These are phyloP conservation scores for Mizuhopecten yessoensis DNA, from an alignment of 1,140 invertebrate species.

Conservation along the genomic window DNA sequence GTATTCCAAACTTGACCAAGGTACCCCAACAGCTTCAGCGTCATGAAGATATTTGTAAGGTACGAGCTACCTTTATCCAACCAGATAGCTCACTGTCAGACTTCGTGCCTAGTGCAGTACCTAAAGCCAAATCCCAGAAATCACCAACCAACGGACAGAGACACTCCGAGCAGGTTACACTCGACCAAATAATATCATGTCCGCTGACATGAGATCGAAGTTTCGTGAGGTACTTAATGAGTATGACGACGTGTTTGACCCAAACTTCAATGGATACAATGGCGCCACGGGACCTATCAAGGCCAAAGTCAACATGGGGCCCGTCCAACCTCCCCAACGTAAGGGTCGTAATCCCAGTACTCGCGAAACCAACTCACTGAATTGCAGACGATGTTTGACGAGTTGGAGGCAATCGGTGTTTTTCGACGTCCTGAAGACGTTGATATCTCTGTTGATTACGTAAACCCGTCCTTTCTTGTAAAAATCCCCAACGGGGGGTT, in stretches of 20 bases:
- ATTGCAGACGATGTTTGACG: conserved; percentile 55
- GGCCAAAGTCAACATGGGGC: conserved; percentile 67
- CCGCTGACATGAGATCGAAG: conserved; percentile 6
- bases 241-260: conserved; percentile 62
- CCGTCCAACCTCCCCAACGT: conserved; percentile 63
- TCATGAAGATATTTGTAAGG: no score
- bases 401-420: no score
- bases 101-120: no score
- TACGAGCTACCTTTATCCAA: no score
- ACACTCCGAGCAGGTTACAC: background rate
- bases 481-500: conserved; percentile 49
- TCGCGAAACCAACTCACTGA: conserved; percentile 48
- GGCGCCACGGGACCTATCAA: conserved; percentile 59
- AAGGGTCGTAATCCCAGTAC: conserved; percentile 64
- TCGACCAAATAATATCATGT: conserved; percentile 62
- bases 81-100: no score
- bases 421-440: conserved; percentile 60
- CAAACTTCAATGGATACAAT: conserved; percentile 63
- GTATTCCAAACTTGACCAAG: no score
- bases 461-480: conserved; percentile 63
- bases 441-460: conserved; percentile 51
- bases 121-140: no score
- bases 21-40: no score
- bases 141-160: no score
- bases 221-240: conserved; percentile 54